phyloP scores from a whole-genome alignment of 2,888 invertebrate species.

The Dolomedes plantarius region DNA sequence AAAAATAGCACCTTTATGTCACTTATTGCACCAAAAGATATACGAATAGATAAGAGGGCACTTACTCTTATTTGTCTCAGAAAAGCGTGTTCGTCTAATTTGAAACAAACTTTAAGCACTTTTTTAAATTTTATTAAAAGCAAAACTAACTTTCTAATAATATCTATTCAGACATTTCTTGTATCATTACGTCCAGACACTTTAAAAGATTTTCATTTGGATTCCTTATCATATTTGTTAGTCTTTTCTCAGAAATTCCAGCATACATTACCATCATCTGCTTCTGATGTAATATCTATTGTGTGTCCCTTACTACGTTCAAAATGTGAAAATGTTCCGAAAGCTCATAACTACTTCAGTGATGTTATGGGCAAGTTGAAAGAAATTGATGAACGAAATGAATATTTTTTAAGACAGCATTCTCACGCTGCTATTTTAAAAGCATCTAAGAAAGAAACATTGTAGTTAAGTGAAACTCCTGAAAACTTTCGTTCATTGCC shows the following conservation, averaged over 20 bases:
- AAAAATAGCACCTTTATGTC: slow-evolving; percentile 13
- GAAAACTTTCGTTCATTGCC: slow-evolving; percentile 56
- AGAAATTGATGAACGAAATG: slow-evolving; percentile 42
- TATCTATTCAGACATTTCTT: slow-evolving; percentile 26
- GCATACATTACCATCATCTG: slow-evolving; percentile 25
- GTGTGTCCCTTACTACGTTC: slow-evolving; percentile 32
- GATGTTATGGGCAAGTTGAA: slow-evolving; percentile 19
- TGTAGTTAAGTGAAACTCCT: slow-evolving; percentile 45
- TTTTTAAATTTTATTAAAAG: slow-evolving; percentile 19
- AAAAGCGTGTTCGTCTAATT: slow-evolving; percentile 26
- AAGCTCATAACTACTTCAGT: not conserved
- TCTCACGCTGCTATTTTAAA: slow-evolving; percentile 5
- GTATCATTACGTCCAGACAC: slow-evolving; percentile 24
- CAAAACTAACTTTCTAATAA: slow-evolving; percentile 8
- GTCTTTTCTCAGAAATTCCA: slow-evolving; percentile 46
- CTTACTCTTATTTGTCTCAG: slow-evolving; percentile 17
- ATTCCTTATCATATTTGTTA: slow-evolving; percentile 35
- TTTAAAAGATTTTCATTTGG: not conserved
- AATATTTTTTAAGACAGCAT: slow-evolving; percentile 4
- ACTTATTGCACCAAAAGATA: slow-evolving; percentile 4
- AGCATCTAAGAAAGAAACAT: slow-evolving; percentile 31
- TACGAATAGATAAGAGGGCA: slow-evolving; percentile 31
- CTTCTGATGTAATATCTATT: slow-evolving; percentile 35
- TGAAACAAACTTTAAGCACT: not conserved
- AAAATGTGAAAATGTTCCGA: slow-evolving; percentile 8